These are phyloP conservation scores for Leucoraja ocellata DNA, from an alignment of 2,797 vertebrate species.

Conservation along the genomic window DNA sequence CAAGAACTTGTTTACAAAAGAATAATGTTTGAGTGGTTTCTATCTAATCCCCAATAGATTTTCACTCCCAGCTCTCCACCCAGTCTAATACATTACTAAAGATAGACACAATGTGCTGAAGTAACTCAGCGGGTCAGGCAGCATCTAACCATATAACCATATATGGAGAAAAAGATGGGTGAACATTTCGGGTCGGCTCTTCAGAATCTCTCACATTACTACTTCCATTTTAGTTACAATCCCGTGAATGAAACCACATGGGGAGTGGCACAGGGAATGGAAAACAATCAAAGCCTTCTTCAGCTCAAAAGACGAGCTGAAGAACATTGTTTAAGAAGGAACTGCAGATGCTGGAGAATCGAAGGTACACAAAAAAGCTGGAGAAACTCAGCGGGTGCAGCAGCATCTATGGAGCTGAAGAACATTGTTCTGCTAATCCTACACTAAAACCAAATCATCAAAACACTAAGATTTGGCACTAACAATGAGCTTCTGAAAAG, in stretches of 20 bases:
- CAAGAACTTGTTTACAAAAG: neutral
- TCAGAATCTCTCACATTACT: no score
- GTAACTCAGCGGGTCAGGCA: no score
- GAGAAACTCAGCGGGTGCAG: no score
- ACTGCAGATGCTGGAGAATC: no score
- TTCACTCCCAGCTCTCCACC: neutral
- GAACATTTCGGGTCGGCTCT: no score
- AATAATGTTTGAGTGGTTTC: neutral
- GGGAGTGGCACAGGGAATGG: neutral
- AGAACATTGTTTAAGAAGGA: neutral
- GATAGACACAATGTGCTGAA: no score
- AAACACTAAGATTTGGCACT: neutral
- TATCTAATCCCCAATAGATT: neutral
- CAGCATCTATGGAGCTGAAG: neutral
- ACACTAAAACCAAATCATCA: neutral
- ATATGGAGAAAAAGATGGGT: no score
- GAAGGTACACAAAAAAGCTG: no score
- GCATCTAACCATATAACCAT: no score
- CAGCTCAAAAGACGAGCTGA: no score
- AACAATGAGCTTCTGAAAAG: neutral
- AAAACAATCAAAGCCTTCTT: neutral
- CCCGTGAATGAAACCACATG: neutral
- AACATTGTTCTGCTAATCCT: neutral
- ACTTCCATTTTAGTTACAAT: neutral
- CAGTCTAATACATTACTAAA: neutral